A percentile compares a stretch with the other conserved stretches of the same genome.
These are phyloP conservation scores for Chrysolina haemoptera DNA, from an alignment of 2,888 invertebrate species.

Conservation along the genomic window DNA sequence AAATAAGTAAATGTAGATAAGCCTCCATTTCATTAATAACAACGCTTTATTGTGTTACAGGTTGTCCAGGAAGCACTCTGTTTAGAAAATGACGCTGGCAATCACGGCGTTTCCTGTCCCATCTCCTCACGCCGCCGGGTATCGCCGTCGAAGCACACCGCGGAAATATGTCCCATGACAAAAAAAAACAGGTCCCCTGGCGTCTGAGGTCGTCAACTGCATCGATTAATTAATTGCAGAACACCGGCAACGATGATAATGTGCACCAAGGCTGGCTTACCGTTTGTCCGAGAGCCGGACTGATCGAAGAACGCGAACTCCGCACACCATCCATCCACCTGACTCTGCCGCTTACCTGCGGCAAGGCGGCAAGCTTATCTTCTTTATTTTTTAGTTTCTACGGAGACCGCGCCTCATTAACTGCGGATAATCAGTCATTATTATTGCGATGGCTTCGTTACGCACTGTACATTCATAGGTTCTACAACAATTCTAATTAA, in stretches of 20 bases:
- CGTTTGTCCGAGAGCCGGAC: slow-evolving; percentile 9
- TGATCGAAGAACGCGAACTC: background rate
- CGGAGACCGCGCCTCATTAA: slow-evolving; percentile 13
- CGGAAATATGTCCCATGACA: slow-evolving; percentile 2
- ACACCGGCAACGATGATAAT: slow-evolving; percentile 17
- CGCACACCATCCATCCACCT: slow-evolving; percentile 16
- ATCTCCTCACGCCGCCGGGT: background rate
- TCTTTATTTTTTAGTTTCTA: slow-evolving; percentile 19
- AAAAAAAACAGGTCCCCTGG: slow-evolving; percentile 22
- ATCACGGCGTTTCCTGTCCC: background rate
- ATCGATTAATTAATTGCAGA: slow-evolving; percentile 22
- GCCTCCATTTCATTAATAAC: background rate
- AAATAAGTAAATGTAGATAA: background rate
- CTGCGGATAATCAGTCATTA: slow-evolving; percentile 9
- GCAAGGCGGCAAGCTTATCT: slow-evolving; percentile 18
- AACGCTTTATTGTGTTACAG: background rate
- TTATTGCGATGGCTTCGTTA: slow-evolving; percentile 18
- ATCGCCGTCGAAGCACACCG: background rate
- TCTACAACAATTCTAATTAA: background rate
- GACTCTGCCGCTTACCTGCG: slow-evolving; percentile 5
- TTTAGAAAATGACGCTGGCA: background rate
- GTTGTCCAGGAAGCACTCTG: background rate
- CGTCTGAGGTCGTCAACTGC: slow-evolving; percentile 23
- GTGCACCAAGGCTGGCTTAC: slow-evolving; percentile 14
- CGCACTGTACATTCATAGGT: background rate